A percentile compares a stretch with the other conserved stretches of the same genome.
phyloP scores from a whole-genome alignment of 2,113 vertebrate species.

The Ardeotis arabs region DNA sequence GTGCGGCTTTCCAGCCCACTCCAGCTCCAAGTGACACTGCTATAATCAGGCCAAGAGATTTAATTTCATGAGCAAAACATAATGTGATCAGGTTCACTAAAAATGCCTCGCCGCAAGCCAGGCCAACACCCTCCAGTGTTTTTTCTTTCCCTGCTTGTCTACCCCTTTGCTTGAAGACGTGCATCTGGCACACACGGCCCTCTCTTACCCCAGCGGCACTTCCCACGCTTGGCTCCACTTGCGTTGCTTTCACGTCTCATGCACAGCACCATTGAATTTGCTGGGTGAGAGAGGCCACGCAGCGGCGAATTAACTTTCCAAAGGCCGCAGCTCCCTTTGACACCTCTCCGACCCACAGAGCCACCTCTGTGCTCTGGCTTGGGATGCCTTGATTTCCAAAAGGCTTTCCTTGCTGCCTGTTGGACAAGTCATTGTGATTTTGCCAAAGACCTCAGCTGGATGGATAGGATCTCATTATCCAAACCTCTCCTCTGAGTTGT shows the following conservation, averaged over 20 bases:
- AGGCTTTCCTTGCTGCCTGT: not conserved
- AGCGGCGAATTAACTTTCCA: not conserved
- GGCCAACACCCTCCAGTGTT: not conserved
- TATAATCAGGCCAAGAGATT: not conserved
- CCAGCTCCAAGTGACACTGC: not conserved
- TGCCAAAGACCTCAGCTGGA: not conserved
- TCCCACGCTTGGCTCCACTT: not conserved
- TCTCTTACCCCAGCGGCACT: not conserved
- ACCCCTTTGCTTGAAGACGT: not conserved
- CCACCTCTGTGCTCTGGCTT: not conserved
- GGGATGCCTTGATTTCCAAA: not conserved
- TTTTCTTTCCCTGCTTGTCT: not conserved
- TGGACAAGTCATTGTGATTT: not conserved
- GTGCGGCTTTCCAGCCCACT: not conserved
- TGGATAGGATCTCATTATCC: not conserved
- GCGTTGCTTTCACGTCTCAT: not conserved
- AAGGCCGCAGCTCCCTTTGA: not conserved
- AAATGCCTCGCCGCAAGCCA: accelerated
- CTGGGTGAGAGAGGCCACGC: not conserved
- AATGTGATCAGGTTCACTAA: not conserved
- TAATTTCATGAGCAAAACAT: not conserved
- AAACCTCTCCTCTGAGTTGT: not conserved
- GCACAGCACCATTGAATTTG: not conserved
- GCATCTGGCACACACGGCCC: not conserved
- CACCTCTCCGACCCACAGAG: not conserved